These are phyloP conservation scores for Hedya salicella DNA, from an alignment of 2,888 invertebrate species.

Conservation along the genomic window DNA sequence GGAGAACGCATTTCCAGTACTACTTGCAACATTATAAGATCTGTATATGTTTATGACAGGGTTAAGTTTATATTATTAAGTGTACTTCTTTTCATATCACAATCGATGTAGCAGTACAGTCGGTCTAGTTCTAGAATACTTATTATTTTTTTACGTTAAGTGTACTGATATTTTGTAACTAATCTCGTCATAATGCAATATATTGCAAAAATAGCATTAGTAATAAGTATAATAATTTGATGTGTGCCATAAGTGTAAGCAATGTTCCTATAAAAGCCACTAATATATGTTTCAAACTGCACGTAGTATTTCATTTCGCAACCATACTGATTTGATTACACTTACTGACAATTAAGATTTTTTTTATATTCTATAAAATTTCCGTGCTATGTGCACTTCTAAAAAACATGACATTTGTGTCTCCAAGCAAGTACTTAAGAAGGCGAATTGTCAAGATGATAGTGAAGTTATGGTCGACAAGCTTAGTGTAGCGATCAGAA, in stretches of 20 bases:
- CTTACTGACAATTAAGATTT: constrained; percentile 12
- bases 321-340: constrained; percentile 25
- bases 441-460: constrained; percentile 41
- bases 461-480: constrained; percentile 44
- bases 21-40: too few species aligned
- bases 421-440: constrained; percentile 46
- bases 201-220: neutral
- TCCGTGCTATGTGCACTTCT: constrained; percentile 33
- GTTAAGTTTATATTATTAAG: too few species aligned
- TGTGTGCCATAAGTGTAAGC: constrained; percentile 22
- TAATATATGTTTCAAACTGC: constrained; percentile 16
- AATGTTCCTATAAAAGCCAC: constrained; percentile 23
- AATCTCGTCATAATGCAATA: constrained; percentile 2
- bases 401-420: constrained; percentile 42
- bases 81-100: too few species aligned
- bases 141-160: too few species aligned
- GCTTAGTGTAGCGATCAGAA: constrained; percentile 45
- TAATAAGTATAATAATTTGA: neutral
- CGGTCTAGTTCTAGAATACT: too few species aligned
- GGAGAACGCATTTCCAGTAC: too few species aligned
- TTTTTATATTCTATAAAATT: constrained; percentile 9
- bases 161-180: neutral
- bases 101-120: too few species aligned
- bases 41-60: too few species aligned
- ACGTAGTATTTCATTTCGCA: neutral